Conservation (phyloP, 2,888 invertebrate species). For the Venustoraphidia nigricollis region DNA sequence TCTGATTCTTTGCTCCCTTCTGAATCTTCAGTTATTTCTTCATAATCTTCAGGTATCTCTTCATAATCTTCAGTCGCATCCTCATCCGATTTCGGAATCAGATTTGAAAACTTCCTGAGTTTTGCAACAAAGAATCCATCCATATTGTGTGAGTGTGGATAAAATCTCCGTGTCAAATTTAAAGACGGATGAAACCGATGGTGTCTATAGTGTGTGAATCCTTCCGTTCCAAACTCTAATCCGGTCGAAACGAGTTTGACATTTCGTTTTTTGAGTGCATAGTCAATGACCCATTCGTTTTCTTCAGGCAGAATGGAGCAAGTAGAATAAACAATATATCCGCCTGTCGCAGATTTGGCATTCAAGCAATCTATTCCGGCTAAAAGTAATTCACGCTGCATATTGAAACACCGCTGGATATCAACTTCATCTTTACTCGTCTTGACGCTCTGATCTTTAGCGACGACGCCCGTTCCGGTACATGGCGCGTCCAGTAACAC, state of each 20-base stretch:
- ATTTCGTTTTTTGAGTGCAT: constrained; percentile 80
- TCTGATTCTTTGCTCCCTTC: constrained; percentile 13
- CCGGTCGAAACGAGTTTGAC: constrained; percentile 90
- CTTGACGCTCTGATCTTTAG: constrained; percentile 96
- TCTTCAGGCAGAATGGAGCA: constrained; percentile 97
- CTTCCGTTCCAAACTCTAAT: constrained; percentile 88
- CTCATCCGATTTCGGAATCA: constrained; percentile 27
- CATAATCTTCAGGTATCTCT: constrained; percentile 24
- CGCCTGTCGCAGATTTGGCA: constrained; percentile 82
- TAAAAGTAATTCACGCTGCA: constrained; percentile 82
- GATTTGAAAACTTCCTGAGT: constrained; percentile 87
- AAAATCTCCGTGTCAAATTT: constrained; percentile 78
- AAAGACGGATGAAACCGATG: constrained; percentile 80
- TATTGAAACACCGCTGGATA: constrained; percentile 77
- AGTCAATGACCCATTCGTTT: constrained; percentile 95
- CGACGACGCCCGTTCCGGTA: constrained; percentile 93
- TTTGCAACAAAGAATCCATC: constrained; percentile 99
- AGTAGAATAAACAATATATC: constrained; percentile 95
- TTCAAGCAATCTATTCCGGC: constrained; percentile 95
- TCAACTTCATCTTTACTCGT: constrained; percentile 79
- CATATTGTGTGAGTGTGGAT: constrained; percentile 97
- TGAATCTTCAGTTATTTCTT: constrained; percentile 16
- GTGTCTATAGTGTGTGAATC: constrained; percentile 78
- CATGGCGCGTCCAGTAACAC: constrained; percentile 96
- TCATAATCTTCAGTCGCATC: constrained; percentile 25